Evolutionary conservation across 37 sponge, comb jelly and placozoan genomes (phyloP).

Genomic region (Hormiphora californensis): DNA sequence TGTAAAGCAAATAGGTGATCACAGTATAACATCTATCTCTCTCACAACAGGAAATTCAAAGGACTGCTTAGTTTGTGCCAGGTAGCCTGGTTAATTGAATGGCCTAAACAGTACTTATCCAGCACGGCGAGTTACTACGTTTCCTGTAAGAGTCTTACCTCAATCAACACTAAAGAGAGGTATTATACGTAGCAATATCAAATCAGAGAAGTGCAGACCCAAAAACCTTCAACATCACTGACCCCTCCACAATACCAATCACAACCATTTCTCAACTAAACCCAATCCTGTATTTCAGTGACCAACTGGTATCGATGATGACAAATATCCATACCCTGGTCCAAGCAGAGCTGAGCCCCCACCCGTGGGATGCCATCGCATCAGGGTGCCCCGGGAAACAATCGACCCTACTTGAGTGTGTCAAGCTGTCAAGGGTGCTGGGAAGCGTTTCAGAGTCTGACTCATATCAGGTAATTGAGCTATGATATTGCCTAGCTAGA

Average conservation of each 20-base stretch:
- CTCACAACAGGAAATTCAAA: conserved; percentile 32
- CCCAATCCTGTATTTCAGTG: not conserved
- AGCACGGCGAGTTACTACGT: conserved; percentile 37
- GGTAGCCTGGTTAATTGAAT: conserved; percentile 38
- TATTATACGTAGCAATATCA: not conserved
- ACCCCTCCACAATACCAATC: not conserved
- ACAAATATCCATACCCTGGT: conserved; percentile 51
- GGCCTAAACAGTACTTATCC: conserved; percentile 1
- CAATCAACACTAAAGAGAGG: not conserved
- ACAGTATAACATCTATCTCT: not conserved
- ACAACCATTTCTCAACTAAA: not conserved
- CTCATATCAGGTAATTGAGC: no score
- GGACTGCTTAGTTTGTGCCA: conserved; percentile 46
- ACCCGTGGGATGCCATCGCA: conserved; percentile 23
- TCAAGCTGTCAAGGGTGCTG: conserved; percentile 34
- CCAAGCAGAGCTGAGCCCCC: conserved; percentile 17
- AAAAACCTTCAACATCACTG: not conserved
- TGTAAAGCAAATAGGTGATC: not conserved
- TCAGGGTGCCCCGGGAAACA: not conserved
- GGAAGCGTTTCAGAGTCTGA: no score
- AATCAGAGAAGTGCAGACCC: not conserved
- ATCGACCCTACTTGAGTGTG: conserved; percentile 5
- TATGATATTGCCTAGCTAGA: no score
- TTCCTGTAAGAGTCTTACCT: not conserved
- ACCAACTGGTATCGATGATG: conserved; percentile 27